Percentiles rank a stretch among this genome's conserved stretches.
Evolutionary conservation across 2,797 vertebrate genomes (phyloP).

Genomic region (Muscicapa comitata): DNA sequence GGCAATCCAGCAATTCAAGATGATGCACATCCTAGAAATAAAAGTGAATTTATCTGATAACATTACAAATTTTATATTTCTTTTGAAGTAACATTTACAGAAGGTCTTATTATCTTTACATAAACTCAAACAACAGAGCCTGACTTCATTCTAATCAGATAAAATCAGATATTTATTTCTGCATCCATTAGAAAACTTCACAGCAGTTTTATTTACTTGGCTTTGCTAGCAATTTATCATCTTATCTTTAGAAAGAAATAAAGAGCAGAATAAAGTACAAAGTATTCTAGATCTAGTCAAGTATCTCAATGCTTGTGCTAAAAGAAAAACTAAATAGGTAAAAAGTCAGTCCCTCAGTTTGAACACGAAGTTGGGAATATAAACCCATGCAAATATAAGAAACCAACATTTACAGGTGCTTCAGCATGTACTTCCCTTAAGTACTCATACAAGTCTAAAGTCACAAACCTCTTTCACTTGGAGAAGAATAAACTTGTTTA

Average conservation of each 20-base stretch:
- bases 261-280: not conserved
- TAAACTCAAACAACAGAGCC: not conserved
- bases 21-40: not conserved
- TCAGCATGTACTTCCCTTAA: fast-evolving
- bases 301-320: not conserved
- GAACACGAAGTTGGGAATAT: not conserved
- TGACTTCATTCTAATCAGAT: not conserved
- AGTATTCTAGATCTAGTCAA: not conserved
- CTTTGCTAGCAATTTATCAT: not conserved
- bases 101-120: not conserved
- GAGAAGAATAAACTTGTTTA: not conserved
- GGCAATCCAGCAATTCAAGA: not conserved
- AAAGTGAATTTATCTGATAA: not conserved
- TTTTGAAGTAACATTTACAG: not conserved
- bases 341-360: not conserved
- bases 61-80: not conserved
- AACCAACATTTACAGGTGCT: not conserved
- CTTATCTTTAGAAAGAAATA: not conserved
- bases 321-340: not conserved
- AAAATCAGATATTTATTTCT: not conserved
- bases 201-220: not conserved
- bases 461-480: not conserved
- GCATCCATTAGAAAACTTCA: not conserved
- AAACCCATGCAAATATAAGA: not conserved
- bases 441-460: not conserved